Conservation (phyloP, 2,888 invertebrate genomes). For the Sarcophaga variegata region DNA sequence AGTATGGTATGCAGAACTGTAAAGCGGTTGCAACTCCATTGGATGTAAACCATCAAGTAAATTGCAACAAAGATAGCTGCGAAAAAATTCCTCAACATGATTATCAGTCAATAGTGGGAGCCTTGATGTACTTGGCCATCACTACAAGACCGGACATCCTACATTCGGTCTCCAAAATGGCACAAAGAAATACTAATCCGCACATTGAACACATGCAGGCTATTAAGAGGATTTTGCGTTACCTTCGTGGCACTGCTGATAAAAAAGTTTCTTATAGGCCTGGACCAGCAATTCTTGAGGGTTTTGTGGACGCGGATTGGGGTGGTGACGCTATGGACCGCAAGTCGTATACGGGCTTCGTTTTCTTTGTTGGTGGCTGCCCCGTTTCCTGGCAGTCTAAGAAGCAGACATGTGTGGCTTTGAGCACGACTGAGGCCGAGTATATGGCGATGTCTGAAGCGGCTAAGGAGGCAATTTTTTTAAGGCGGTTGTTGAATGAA, state of each 20-base stretch:
- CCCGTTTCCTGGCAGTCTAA: constrained; percentile 40
- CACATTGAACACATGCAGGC: constrained; percentile 21
- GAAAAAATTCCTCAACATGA: neutral
- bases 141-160: constrained; percentile 8
- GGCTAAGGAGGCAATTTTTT: constrained; percentile 45
- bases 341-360: constrained; percentile 46
- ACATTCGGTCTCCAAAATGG: constrained; percentile 13
- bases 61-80: neutral
- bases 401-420: constrained; percentile 39
- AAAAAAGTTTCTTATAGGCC: constrained; percentile 8
- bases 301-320: constrained; percentile 49
- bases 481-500: constrained; percentile 27
- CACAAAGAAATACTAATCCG: constrained; percentile 12
- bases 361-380: constrained; percentile 14
- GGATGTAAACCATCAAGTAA: neutral
- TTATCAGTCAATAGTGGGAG: neutral
- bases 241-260: constrained; percentile 14
- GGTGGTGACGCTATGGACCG: constrained; percentile 29
- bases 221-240: constrained; percentile 12
- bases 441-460: constrained; percentile 52
- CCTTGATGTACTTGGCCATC: neutral
- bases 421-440: constrained; percentile 60
- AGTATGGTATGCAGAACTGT: neutral
- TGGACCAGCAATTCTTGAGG: neutral
- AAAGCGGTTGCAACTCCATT: constrained; percentile 8